Base-by-base conservation (phyloP, 2,797 vertebrate species). In the Salarias fasciatus region DNA sequence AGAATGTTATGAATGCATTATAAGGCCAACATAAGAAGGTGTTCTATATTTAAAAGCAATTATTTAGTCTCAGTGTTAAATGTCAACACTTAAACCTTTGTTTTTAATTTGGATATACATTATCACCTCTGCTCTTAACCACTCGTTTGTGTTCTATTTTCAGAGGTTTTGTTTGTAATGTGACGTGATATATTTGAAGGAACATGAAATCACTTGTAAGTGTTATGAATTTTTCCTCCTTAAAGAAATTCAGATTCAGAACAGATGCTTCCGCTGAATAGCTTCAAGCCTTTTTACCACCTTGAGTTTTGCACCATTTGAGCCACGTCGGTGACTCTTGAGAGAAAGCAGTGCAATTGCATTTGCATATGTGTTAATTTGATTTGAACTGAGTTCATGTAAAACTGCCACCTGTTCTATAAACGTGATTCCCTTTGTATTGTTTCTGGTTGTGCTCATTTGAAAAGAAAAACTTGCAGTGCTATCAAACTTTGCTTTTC, bases 141-240 rank as follows among this genome's bases (percentile, higher is more conserved):
- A 31, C 15, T 5, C 18, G 5, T 44, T 57, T 3, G n/a, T 5
- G 18, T 4, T 46, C 3, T 51, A 48, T 48, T 72, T 63, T 1
- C 15, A 15, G 9, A 69, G 15, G 49, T 29, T 52, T n/a, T 36
- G 33, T 69, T 75, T 75, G n/a, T n/a, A n/a, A n/a, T 59, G 61
- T 0, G 5, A 50, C 44, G 38, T 44, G n/a, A 72, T 65, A 43
- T 57, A 66, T 43, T 49, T 28, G 6, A 11, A 6, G 47, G 3
- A 13, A 12, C 9, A 47, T 47, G 0, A 41, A 42, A 41, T 41
- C 0, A 54, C 5, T 42, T 10, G 3, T 13, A 0, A 41, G 48
- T 14, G 14, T 53, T 66, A 47, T 44, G 56, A 9, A 68, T 30
- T 11, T 11, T 2, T 0, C 57, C 41, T n/a, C 8, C 30, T 37